Percentiles rank a stretch among this genome's conserved stretches.
Conservation (phyloP, 2,888 invertebrate genomes). For the Leucania comma region DNA sequence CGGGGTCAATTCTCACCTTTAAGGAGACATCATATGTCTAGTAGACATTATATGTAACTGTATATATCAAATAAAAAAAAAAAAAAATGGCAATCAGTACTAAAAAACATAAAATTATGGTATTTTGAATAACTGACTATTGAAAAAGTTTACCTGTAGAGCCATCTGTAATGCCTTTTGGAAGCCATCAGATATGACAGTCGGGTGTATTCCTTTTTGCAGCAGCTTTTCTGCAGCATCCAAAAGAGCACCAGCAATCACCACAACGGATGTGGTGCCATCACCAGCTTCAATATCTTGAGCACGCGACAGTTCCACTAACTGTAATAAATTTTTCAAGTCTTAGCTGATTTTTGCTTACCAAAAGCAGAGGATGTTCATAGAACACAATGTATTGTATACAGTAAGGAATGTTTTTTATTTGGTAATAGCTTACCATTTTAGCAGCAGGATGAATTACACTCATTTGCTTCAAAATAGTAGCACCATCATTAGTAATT, state of each 20-base stretch:
- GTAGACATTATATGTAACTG: no score
- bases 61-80: no score
- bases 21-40: no score
- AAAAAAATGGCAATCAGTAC: no score
- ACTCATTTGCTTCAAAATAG: conserved; percentile 99
- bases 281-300: conserved; percentile 99
- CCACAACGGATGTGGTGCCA: conserved; percentile 99
- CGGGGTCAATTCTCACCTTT: no score
- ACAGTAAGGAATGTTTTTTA: neutral
- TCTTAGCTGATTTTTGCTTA: neutral
- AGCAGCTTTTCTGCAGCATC: conserved; percentile 98
- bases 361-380: neutral
- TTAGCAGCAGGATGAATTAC: conserved; percentile 99
- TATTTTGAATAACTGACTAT: neutral
- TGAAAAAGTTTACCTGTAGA: conserved; percentile 86
- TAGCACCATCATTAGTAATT: conserved; percentile 99
- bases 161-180: conserved; percentile 95
- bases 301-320: conserved; percentile 99
- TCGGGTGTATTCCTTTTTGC: conserved; percentile 98
- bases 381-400: neutral
- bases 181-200: conserved; percentile 99
- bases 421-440: conserved; percentile 93
- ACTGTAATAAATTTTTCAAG: conserved; percentile 87
- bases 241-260: conserved; percentile 98
- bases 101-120: neutral